These are phyloP conservation scores for Tarsius wallacei DNA, from an alignment of 2,797 vertebrate species.

Conservation along the genomic window DNA sequence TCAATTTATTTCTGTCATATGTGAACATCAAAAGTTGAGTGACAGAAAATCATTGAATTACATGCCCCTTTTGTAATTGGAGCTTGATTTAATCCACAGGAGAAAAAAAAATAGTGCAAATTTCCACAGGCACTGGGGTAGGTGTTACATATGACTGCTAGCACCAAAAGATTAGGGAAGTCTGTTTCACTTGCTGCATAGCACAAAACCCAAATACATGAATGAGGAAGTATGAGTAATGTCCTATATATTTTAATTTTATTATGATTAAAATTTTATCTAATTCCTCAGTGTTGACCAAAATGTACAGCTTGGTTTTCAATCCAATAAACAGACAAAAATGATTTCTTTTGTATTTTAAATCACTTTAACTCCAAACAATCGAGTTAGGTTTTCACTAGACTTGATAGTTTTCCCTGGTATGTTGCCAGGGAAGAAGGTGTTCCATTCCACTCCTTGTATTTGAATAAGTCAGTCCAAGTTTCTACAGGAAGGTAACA, in stretches of 20 bases:
- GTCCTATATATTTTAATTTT: not conserved
- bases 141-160: not conserved
- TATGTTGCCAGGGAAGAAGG: not conserved
- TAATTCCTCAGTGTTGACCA: not conserved
- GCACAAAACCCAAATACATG: not conserved
- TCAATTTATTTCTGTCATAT: too few species aligned
- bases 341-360: not conserved
- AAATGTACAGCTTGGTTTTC: not conserved
- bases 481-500: not conserved
- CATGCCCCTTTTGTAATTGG: not conserved
- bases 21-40: not conserved
- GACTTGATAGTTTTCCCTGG: not conserved
- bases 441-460: not conserved
- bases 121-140: not conserved
- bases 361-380: not conserved
- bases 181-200: not conserved
- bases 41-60: not conserved
- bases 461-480: not conserved
- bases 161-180: not conserved
- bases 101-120: not conserved
- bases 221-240: not conserved
- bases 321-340: not conserved
- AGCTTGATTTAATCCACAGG: not conserved
- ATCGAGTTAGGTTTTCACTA: constrained; percentile 30
- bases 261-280: not conserved